phyloP scores from a whole-genome alignment of 2,888 invertebrate genomes.

The Rhorus exstirpatorius region DNA sequence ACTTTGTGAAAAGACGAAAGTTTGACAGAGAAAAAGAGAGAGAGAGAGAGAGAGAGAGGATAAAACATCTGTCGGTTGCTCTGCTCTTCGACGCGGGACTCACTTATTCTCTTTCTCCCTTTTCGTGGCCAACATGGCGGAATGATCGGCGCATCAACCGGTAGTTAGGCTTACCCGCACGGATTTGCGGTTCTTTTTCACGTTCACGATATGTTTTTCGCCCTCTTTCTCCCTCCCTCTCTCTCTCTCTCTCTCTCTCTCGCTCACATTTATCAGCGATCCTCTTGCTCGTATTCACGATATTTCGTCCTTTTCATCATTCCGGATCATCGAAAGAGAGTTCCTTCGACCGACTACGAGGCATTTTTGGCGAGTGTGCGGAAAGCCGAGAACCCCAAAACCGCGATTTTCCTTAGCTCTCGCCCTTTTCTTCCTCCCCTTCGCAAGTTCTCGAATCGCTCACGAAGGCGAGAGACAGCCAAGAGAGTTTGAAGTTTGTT shows the following conservation, averaged over 20 bases:
- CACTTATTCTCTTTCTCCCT: constrained; percentile 75
- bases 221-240: constrained; percentile 34
- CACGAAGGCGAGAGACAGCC: not conserved
- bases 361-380: constrained; percentile 60
- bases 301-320: constrained; percentile 20
- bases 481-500: constrained; percentile 66
- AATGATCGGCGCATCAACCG: constrained; percentile 85
- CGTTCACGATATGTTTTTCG: constrained; percentile 57
- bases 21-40: constrained; percentile 27
- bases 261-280: constrained; percentile 1
- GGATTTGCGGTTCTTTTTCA: constrained; percentile 85
- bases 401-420: constrained; percentile 14
- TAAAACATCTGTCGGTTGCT: constrained; percentile 74
- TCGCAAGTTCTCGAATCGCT: constrained; percentile 47
- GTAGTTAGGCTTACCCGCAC: constrained; percentile 84
- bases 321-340: constrained; percentile 57
- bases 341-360: constrained; percentile 19
- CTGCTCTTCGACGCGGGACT: constrained; percentile 25
- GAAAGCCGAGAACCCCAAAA: constrained; percentile 43
- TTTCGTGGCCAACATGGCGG: constrained; percentile 85
- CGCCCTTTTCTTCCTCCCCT: constrained; percentile 27
- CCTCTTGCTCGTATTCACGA: constrained; percentile 1
- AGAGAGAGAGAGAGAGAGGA: constrained; percentile 57
- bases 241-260: constrained; percentile 4
- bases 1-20: constrained; percentile 33